These are phyloP conservation scores for Drosophila anomelani DNA, from an alignment of 2,888 invertebrate genomes.

Conservation along the genomic window DNA sequence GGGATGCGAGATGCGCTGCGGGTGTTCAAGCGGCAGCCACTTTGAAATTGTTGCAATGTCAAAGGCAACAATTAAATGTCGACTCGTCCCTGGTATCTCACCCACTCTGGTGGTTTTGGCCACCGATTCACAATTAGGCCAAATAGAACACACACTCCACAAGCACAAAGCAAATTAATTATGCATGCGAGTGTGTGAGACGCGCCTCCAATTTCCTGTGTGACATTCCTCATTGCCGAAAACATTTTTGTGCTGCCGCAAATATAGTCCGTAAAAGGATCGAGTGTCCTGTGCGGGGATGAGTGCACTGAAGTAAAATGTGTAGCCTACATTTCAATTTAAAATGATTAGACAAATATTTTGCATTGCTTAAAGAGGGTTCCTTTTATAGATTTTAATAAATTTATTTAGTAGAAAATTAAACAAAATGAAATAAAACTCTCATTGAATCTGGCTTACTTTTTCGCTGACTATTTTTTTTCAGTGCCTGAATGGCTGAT, in stretches of 20 bases:
- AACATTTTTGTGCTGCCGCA: conserved; percentile 67
- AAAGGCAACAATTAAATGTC: conserved; percentile 70
- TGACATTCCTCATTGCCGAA: conserved; percentile 56
- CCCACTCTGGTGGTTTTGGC: conserved; percentile 41
- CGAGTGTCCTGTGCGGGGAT: conserved; percentile 14
- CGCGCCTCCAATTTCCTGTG: conserved; percentile 64
- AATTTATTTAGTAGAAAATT: background rate
- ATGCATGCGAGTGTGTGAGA: conserved; percentile 56
- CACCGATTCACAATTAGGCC: conserved; percentile 74
- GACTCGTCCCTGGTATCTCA: conserved; percentile 3
- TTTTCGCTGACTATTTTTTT: conserved; percentile 16
- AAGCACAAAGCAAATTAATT: conserved; percentile 61
- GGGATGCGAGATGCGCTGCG: background rate
- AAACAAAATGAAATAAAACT: background rate
- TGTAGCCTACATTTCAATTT: background rate
- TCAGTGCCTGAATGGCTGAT: conserved; percentile 5
- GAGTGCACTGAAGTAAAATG: conserved; percentile 27
- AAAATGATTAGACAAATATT: background rate
- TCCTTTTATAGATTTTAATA: too few relatives aligned
- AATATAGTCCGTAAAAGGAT: conserved; percentile 37
- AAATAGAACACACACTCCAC: conserved; percentile 41
- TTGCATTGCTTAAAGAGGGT: fast-evolving
- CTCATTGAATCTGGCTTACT: fast-evolving
- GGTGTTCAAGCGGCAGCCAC: conserved; percentile 18
- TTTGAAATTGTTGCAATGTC: conserved; percentile 66